A percentile compares a stretch with the other conserved stretches of the same genome.
These are phyloP conservation scores for Hedya salicella DNA, from an alignment of 2,888 invertebrate species.

Conservation along the genomic window DNA sequence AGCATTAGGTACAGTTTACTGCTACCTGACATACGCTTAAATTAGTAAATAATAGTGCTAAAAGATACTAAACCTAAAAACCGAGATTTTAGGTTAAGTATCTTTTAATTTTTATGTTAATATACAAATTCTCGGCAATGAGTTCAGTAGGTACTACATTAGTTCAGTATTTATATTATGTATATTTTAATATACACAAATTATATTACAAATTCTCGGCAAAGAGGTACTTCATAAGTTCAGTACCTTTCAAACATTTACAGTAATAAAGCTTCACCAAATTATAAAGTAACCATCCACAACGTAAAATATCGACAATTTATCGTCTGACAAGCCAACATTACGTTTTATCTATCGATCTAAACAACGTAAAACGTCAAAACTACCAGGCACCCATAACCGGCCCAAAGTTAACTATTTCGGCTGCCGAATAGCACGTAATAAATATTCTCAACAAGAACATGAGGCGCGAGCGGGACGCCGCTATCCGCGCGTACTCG, in stretches of 20 bases:
- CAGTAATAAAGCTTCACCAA: neutral
- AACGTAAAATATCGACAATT: conserved; percentile 41
- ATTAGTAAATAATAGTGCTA: too few species aligned
- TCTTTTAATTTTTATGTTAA: too few species aligned
- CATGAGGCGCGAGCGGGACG: conserved; percentile 69
- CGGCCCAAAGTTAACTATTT: conserved; percentile 76
- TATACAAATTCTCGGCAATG: too few species aligned
- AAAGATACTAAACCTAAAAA: too few species aligned
- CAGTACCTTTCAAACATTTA: neutral
- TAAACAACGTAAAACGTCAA: conserved; percentile 80
- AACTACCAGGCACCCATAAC: conserved; percentile 79
- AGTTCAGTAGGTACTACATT: too few species aligned
- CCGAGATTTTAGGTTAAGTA: too few species aligned
- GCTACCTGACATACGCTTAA: too few species aligned
- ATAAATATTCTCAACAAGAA: conserved; percentile 82
- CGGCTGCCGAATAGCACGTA: conserved; percentile 70
- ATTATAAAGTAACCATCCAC: neutral
- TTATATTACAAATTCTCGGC: too few species aligned
- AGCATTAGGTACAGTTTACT: too few species aligned
- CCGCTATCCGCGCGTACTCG: conserved; percentile 64
- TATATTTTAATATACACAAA: too few species aligned
- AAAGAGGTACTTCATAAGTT: too few species aligned
- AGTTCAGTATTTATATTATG: too few species aligned
- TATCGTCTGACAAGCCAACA: conserved; percentile 51
- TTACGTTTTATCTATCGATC: conserved; percentile 76